Evolutionary conservation across 2,888 invertebrate genomes (phyloP), one percentile per base, ranked within the genome.

Genomic region (Dyspetes luteomarginatus): DNA sequence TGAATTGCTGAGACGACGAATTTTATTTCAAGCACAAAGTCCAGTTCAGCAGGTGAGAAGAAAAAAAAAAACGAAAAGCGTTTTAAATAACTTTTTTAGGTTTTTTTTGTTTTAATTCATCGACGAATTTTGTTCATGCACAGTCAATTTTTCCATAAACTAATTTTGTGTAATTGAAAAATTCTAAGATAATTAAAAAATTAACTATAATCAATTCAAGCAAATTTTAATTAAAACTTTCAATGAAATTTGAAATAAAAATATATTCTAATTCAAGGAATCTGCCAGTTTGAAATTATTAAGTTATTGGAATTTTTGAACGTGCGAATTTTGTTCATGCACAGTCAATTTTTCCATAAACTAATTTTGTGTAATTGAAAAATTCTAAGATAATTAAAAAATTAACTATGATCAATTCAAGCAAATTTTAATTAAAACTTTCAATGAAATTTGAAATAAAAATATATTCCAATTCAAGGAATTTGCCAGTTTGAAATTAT

Each of bases 21-120:
- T 99, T 87, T 94, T 99, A 85, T 99, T 99, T 94, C 99, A 99
- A 93, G 99, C 99, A 50, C 98, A 98, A 92, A 98, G 97, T 93
- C 99, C 99, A 17, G 97, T 99, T 84, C 98, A 98, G 92, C 98
- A 98, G 95, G 96, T 97, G 88, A 88, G 85, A 67, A n/a, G 7
- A 50, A 17, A 26, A 26, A 26, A 19, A 19, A 24, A 2, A 58
- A 71, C 77, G 4, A 30, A 9, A 62, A 17, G n/a, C 17, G 22
- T 65, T 17, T 5, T n/a, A n/a, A n/a, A n/a, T n/a, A 24, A 41
- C 12, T 4, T 26, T 19, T 24, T 28, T 65, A 48, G n/a, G n/a
- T n/a, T n/a, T n/a, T n/a, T 22, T 17, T 48, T 65, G 65, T 43
- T 26, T 65, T 30, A 43, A 68, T 41, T 2, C 36, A 4, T 36